Conservation (phyloP, 37 sponge, comb jelly and placozoan genomes). For the Haliclona indistincta region DNA sequence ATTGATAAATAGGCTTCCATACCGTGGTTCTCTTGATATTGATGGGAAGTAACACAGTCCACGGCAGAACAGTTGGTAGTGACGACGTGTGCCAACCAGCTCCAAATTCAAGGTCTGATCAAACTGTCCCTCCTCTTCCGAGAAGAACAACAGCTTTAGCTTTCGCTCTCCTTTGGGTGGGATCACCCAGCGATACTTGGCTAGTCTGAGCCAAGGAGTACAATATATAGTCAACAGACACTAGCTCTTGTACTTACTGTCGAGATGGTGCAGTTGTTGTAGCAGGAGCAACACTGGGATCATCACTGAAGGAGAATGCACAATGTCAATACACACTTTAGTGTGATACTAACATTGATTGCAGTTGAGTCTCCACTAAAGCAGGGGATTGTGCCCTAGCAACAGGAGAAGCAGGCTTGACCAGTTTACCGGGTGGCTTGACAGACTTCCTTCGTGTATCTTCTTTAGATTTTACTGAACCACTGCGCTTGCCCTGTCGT, state of each 20-base stretch:
- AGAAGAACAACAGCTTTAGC: constrained; percentile 75
- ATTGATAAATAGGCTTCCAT: not conserved
- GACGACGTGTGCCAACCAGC: constrained; percentile 81
- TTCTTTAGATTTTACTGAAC: constrained; percentile 8
- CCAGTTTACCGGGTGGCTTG: not conserved
- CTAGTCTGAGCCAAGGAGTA: constrained; percentile 46
- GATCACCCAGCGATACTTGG: constrained; percentile 88
- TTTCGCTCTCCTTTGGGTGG: constrained; percentile 66
- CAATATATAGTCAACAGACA: not conserved
- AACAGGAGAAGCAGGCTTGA: constrained; percentile 16
- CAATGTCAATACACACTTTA: no score
- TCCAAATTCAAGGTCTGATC: constrained; percentile 95
- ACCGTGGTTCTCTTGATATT: constrained; percentile 86
- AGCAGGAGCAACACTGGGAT: not conserved
- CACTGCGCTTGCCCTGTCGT: not conserved
- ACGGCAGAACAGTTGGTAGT: constrained; percentile 91
- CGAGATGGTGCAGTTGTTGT: not conserved
- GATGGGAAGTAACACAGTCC: constrained; percentile 85
- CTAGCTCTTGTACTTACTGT: constrained; percentile 5
- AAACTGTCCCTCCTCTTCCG: constrained; percentile 81
- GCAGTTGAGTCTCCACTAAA: no score
- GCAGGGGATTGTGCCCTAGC: not conserved
- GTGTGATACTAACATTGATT: no score
- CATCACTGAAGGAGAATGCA: not conserved
- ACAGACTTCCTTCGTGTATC: not conserved